Evolutionary conservation across 2,888 invertebrate species (phyloP).

Genomic region (Drosophila ochracea): DNA sequence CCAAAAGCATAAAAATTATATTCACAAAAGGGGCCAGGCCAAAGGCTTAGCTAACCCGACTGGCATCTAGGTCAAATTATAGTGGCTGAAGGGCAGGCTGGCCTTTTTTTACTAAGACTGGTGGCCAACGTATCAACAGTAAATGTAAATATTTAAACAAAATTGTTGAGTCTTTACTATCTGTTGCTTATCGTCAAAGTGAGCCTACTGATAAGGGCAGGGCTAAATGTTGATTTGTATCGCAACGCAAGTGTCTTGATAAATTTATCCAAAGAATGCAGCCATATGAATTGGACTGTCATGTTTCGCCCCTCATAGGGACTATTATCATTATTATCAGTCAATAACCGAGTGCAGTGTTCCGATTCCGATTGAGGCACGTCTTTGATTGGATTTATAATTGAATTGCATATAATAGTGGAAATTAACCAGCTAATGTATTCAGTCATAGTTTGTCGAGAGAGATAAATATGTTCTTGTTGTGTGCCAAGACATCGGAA

Average conservation of each 20-base stretch:
- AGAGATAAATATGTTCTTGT: conserved; percentile 17
- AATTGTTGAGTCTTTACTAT: conserved; percentile 23
- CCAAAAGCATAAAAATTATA: neutral
- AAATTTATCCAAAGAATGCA: conserved; percentile 38
- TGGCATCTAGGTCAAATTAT: conserved; percentile 50
- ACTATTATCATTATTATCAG: conserved; percentile 26
- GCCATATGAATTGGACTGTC: conserved; percentile 58
- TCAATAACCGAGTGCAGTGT: conserved; percentile 27
- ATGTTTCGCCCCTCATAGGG: conserved; percentile 24
- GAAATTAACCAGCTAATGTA: conserved; percentile 31
- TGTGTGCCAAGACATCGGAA: conserved; percentile 4
- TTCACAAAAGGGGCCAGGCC: conserved; percentile 13
- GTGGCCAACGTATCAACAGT: conserved; percentile 31
- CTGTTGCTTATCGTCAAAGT: conserved; percentile 42
- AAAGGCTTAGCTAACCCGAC: conserved; percentile 22
- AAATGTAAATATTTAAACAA: conserved; percentile 57
- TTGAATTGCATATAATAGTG: conserved; percentile 24
- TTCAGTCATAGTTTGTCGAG: conserved; percentile 17
- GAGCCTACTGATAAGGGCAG: conserved; percentile 47
- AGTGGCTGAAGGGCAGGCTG: conserved; percentile 44
- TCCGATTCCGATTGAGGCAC: conserved; percentile 1
- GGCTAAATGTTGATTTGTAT: conserved; percentile 38
- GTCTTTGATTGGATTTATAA: conserved; percentile 18
- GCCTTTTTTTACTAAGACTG: conserved; percentile 26
- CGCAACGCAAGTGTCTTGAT: conserved; percentile 31